These are phyloP conservation scores for Aphelinus certus DNA, from an alignment of 1,140 invertebrate species.

Conservation along the genomic window DNA sequence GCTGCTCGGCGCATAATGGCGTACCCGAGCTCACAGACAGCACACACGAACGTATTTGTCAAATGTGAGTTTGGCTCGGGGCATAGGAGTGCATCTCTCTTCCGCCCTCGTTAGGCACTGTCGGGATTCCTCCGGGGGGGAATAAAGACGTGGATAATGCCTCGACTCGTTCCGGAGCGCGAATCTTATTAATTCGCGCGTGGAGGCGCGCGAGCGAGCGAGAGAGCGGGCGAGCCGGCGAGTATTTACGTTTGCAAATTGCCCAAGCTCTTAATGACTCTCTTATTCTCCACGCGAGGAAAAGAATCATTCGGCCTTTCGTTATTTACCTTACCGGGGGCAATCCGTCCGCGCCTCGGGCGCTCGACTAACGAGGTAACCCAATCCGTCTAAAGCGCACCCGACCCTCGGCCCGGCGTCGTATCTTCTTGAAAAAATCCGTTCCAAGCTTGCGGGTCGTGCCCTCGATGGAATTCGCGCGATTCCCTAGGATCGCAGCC, in stretches of 20 bases:
- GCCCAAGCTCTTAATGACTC: slow-evolving; percentile 20
- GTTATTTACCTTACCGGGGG: slow-evolving; percentile 16
- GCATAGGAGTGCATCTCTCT: no score
- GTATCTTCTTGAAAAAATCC: no score
- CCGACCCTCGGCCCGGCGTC: neutral
- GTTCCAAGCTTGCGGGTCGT: no score
- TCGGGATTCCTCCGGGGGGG: no score
- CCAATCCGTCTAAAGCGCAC: slow-evolving; percentile 7
- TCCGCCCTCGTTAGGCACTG: no score
- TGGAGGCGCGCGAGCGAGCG: no score
- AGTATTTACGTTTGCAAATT: slow-evolving; percentile 20
- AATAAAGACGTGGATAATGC: slow-evolving; percentile 19
- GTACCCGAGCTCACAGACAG: no score
- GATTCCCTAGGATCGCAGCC: no score
- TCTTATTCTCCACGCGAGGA: neutral
- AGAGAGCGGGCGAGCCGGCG: neutral
- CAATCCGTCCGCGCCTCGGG: neutral
- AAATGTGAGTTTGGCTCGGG: no score
- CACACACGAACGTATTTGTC: no score
- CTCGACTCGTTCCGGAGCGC: neutral
- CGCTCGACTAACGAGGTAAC: slow-evolving; percentile 11
- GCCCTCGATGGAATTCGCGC: no score
- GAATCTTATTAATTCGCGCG: slow-evolving; percentile 25
- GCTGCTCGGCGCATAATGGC: no score
- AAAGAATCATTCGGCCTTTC: neutral